These are phyloP conservation scores for Hypocryptadius cinnamomeus DNA, from an alignment of 2,113 vertebrate species.

Conservation along the genomic window DNA sequence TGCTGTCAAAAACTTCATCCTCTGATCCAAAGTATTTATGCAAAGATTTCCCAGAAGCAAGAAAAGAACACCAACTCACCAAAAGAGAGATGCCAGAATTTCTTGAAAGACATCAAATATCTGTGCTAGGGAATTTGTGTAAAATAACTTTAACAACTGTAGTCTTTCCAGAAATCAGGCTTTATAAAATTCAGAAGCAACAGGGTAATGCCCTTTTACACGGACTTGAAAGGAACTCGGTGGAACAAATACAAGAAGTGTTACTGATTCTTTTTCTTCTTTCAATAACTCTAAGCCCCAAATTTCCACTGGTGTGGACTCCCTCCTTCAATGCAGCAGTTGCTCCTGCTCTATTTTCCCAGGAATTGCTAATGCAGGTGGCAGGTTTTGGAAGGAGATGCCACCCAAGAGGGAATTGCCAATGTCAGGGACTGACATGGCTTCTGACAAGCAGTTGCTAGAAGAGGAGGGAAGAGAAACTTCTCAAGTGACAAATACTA, in stretches of 20 bases:
- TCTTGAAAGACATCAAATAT: background rate
- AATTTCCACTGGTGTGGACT: background rate
- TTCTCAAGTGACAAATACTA: slow-evolving; percentile 25
- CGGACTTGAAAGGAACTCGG: background rate
- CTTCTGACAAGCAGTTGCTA: background rate
- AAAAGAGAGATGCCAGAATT: background rate
- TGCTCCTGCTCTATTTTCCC: background rate
- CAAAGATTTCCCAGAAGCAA: background rate
- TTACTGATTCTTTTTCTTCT: background rate
- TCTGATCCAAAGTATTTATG: background rate
- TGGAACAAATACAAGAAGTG: background rate
- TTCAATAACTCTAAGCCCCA: background rate
- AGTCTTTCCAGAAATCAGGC: background rate
- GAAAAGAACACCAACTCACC: background rate
- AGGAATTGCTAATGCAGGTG: background rate
- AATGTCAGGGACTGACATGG: background rate
- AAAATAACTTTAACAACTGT: background rate
- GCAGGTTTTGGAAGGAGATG: background rate
- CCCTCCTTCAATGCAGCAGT: background rate
- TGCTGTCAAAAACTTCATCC: background rate
- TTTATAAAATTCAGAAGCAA: background rate
- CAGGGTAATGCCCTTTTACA: background rate
- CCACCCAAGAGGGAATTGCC: background rate
- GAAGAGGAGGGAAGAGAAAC: background rate
- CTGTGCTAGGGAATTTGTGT: background rate